Evolutionary conservation across 2,113 vertebrate genomes (phyloP).

Genomic region (Crotalus tigris): DNA sequence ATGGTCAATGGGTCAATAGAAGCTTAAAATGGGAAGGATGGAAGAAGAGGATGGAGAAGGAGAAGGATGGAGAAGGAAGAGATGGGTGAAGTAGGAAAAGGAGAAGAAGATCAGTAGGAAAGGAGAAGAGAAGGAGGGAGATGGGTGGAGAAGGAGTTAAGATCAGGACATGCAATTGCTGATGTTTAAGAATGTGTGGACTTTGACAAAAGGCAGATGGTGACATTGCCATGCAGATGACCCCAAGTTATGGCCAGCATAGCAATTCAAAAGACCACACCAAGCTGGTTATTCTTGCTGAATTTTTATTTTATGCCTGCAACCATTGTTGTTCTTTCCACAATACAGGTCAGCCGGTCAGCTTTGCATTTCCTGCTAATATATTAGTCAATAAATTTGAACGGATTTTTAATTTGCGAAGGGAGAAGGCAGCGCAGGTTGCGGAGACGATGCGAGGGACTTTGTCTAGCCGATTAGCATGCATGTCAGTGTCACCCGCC

Average conservation of each 20-base stretch:
- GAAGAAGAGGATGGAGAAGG: background rate
- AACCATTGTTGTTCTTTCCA: conserved; percentile 70
- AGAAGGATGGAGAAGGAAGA: background rate
- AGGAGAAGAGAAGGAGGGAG: background rate
- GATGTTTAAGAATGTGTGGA: conserved; percentile 75
- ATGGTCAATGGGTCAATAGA: background rate
- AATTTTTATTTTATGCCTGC: background rate
- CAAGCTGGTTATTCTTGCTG: conserved; percentile 77
- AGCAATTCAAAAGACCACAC: conserved; percentile 72
- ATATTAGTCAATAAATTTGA: conserved; percentile 85
- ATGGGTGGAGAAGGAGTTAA: background rate
- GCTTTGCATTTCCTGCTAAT: conserved; percentile 73
- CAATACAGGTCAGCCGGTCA: conserved; percentile 74
- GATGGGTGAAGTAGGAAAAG: no score
- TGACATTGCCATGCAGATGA: conserved; percentile 56
- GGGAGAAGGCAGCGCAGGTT: conserved; percentile 76
- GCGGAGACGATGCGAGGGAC: conserved; percentile 70
- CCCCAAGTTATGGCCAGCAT: conserved; percentile 60
- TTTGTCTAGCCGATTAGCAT: conserved; percentile 77
- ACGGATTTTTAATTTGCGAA: conserved; percentile 83
- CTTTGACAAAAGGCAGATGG: conserved; percentile 73
- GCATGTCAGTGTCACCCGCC: conserved; percentile 62
- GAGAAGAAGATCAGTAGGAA: background rate
- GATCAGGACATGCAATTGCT: conserved; percentile 70
- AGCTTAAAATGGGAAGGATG: background rate